Evolutionary conservation across 2,797 vertebrate genomes (phyloP).

Genomic region (Prunella strophiata): DNA sequence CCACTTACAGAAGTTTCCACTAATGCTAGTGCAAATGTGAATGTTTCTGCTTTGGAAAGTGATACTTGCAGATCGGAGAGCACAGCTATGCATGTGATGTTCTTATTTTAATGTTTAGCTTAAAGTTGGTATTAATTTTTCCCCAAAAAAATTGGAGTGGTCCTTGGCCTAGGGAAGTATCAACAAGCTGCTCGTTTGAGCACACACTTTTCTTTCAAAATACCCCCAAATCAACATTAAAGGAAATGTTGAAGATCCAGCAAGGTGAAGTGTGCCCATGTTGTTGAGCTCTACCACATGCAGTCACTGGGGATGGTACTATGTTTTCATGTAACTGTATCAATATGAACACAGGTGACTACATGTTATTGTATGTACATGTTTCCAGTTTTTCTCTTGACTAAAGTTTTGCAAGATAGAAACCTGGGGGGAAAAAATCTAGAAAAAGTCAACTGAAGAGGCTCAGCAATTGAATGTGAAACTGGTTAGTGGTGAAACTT

Average conservation of each 20-base stretch:
- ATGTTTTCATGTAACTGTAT: slow-evolving; percentile 31
- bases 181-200: slow-evolving; percentile 34
- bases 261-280: slow-evolving; percentile 27
- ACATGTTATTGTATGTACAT: slow-evolving; percentile 39
- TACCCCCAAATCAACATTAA: slow-evolving; percentile 21
- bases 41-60: slow-evolving; percentile 71
- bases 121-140: slow-evolving; percentile 59
- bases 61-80: slow-evolving; percentile 54
- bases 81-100: slow-evolving; percentile 73
- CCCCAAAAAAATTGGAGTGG: slow-evolving; percentile 37
- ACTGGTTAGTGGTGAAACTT: slow-evolving; percentile 75
- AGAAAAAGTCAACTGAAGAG: slow-evolving; percentile 39
- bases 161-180: slow-evolving; percentile 50
- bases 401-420: slow-evolving; percentile 48
- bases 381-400: neutral
- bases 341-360: slow-evolving; percentile 8
- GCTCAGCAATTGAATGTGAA: slow-evolving; percentile 31
- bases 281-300: slow-evolving; percentile 14
- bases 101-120: slow-evolving; percentile 70
- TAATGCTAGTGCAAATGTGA: slow-evolving; percentile 73
- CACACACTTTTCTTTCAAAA: slow-evolving; percentile 18
- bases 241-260: slow-evolving; percentile 36
- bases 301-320: slow-evolving; percentile 15
- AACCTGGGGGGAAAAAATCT: slow-evolving; percentile 43
- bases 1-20: slow-evolving; percentile 76